Percentiles rank a stretch among this genome's conserved stretches.
Conservation (phyloP, 2,113 vertebrate species). For the Dendrocopos noguchii region DNA sequence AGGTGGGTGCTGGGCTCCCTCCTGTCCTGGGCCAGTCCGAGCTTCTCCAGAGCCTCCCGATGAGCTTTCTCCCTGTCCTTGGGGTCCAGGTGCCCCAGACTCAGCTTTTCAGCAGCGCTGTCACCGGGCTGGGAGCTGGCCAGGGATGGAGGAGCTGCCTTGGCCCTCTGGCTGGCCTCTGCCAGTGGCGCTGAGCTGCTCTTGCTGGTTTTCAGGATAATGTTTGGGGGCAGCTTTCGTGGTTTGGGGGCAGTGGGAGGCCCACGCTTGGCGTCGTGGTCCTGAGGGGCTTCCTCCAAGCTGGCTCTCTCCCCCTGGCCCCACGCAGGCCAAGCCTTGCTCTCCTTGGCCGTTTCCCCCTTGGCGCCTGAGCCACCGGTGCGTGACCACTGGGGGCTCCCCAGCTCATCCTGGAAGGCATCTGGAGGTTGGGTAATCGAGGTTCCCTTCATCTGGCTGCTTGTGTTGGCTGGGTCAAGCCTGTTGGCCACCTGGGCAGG, state of each 20-base stretch:
- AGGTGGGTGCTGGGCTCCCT: conserved; percentile 29
- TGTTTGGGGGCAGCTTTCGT: conserved; percentile 76
- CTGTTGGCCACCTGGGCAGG: neutral
- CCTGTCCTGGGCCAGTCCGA: conserved; percentile 83
- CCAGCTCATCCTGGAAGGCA: conserved; percentile 54
- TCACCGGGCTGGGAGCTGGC: neutral
- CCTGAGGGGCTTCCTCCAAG: conserved; percentile 1
- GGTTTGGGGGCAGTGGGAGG: conserved; percentile 87
- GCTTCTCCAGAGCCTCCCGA: conserved; percentile 86
- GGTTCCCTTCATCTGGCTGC: neutral
- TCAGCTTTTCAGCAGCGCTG: neutral
- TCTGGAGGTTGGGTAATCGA: conserved; percentile 60
- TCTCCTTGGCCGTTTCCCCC: neutral
- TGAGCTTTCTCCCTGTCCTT: conserved; percentile 79
- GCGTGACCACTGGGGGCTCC: neutral
- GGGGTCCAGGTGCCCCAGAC: neutral
- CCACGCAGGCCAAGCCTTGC: neutral
- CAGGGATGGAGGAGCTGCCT: neutral
- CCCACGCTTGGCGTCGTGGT: conserved; percentile 28
- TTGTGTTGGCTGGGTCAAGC: fast-evolving
- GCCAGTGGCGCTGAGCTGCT: neutral
- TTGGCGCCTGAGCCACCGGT: neutral
- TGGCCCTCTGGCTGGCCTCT: conserved; percentile 2
- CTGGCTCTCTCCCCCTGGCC: neutral
- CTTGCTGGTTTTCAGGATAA: conserved; percentile 81